phyloP scores from a whole-genome alignment of 1,140 invertebrate species.

The Elymnias hypermnestra region DNA sequence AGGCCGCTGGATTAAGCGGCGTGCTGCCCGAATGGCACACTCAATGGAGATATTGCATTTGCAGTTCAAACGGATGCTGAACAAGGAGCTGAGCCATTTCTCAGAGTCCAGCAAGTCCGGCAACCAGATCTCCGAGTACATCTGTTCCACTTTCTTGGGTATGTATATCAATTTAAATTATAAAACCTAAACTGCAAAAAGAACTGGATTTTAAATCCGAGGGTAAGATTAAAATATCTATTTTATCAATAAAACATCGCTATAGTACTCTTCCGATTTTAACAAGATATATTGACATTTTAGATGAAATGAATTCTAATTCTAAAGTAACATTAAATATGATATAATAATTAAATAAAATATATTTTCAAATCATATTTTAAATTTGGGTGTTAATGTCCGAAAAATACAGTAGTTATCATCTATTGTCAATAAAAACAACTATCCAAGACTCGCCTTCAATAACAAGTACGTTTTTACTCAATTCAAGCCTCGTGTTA shows the following conservation, averaged over 20 bases:
- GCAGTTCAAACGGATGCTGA: constrained; percentile 99
- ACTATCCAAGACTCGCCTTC: too few species aligned
- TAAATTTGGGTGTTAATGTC: too few species aligned
- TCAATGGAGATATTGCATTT: constrained; percentile 75
- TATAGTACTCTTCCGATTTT: too few species aligned
- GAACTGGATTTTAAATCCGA: too few species aligned
- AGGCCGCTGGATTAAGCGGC: constrained; percentile 52
- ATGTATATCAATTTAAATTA: constrained; percentile 68
- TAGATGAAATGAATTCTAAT: neutral
- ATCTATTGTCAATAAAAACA: too few species aligned
- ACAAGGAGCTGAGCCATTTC: constrained; percentile 99
- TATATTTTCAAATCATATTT: neutral
- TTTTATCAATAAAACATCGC: too few species aligned
- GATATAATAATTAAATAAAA: neutral
- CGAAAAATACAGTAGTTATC: too few species aligned
- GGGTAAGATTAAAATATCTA: too few species aligned
- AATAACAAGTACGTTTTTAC: too few species aligned
- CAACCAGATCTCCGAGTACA: constrained; percentile 99
- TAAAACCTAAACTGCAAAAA: neutral
- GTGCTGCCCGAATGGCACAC: constrained; percentile 50
- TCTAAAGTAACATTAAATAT: neutral
- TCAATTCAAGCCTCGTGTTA: too few species aligned
- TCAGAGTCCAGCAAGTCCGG: constrained; percentile 99
- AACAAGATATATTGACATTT: too few species aligned
- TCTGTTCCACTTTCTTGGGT: constrained; percentile 99